phyloP scores from a whole-genome alignment of 2,113 vertebrate genomes.

The Ondatra zibethicus region DNA sequence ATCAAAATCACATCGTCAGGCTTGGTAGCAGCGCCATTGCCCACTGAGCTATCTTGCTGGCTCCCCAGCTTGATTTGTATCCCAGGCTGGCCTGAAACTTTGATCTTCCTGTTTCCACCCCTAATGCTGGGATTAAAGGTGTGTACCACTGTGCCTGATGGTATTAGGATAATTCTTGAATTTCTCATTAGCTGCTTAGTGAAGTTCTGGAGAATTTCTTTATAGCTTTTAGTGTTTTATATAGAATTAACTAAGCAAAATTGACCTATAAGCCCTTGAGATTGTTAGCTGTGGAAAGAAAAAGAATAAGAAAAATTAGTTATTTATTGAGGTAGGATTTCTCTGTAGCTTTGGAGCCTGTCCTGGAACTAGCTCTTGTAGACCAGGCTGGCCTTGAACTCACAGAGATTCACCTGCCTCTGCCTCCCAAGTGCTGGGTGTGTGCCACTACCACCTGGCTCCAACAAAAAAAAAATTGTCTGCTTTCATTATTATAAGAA shows the following conservation, averaged over 20 bases:
- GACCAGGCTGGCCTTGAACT: no score
- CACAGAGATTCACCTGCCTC: no score
- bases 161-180: background rate
- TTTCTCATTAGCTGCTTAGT: background rate
- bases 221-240: slow-evolving; percentile 14
- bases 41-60: background rate
- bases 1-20: background rate
- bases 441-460: no score
- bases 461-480: no score
- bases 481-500: background rate
- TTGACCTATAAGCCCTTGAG: background rate
- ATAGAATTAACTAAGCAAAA: background rate
- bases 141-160: background rate
- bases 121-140: background rate
- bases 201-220: background rate
- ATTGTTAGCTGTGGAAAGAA: slow-evolving; percentile 12
- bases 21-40: background rate
- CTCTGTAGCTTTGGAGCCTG: no score
- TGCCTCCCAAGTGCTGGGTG: no score
- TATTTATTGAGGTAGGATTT: no score
- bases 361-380: no score
- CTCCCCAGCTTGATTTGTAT: background rate
- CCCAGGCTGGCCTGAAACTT: background rate
- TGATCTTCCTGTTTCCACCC: background rate
- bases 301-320: no score